These are phyloP conservation scores for Sinodicranocentrus sp. DNA, from an alignment of 2,888 invertebrate genomes.

Conservation along the genomic window DNA sequence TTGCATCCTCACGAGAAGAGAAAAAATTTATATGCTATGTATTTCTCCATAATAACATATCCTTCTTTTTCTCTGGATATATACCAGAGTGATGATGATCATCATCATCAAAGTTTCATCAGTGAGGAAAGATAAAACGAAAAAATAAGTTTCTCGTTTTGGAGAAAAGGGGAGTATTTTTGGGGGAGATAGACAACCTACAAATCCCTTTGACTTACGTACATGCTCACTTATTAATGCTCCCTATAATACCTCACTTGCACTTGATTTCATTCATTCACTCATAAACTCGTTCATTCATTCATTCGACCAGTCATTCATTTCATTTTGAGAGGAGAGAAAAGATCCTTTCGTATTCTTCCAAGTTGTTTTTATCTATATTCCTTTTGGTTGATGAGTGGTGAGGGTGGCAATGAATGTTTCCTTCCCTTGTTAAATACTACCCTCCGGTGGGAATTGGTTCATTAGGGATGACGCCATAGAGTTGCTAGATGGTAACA, in stretches of 20 bases:
- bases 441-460: conserved; percentile 44
- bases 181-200: conserved; percentile 46
- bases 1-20: neutral
- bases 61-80: too few relatives aligned
- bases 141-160: neutral
- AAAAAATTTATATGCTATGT: too few relatives aligned
- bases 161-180: neutral
- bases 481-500: neutral
- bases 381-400: neutral
- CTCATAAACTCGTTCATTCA: conserved; percentile 55
- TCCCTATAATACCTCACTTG: conserved; percentile 26
- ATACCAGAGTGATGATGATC: conserved; percentile 17
- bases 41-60: too few relatives aligned
- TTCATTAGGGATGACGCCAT: neutral
- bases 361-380: conserved; percentile 36
- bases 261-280: conserved; percentile 57
- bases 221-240: conserved; percentile 65
- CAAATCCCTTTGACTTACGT: conserved; percentile 67
- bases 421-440: conserved; percentile 29
- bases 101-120: conserved; percentile 61
- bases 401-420: neutral
- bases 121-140: conserved; percentile 44
- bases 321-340: conserved; percentile 13
- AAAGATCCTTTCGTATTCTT: neutral
- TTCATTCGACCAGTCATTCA: conserved; percentile 39